These are phyloP conservation scores for Tinea trinotella DNA, from an alignment of 2,888 invertebrate species.

Conservation along the genomic window DNA sequence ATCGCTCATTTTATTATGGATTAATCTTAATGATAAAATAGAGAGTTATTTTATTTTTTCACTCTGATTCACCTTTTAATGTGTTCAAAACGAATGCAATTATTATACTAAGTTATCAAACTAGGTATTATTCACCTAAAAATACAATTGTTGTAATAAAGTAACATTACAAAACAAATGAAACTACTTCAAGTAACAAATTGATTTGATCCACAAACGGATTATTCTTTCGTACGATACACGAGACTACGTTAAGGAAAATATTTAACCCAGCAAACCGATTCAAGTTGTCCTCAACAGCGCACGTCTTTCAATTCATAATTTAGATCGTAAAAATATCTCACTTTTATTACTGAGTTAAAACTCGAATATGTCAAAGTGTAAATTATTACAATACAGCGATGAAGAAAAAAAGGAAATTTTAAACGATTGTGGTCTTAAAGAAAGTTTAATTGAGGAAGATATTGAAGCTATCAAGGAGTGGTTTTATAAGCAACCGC, in stretches of 20 bases:
- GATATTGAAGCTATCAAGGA: conserved; percentile 47
- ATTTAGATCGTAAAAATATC: not conserved
- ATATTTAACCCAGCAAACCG: not conserved
- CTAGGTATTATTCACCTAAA: no score
- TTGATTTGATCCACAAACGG: no score
- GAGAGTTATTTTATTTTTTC: no score
- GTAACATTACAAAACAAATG: no score
- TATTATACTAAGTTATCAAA: no score
- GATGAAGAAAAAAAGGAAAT: conserved; percentile 13
- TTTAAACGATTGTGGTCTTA: conserved; percentile 15
- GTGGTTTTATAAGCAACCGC: conserved; percentile 51
- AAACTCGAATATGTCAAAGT: not conserved
- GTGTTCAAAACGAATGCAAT: no score
- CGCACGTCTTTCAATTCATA: not conserved
- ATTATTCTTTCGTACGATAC: no score
- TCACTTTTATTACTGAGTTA: not conserved
- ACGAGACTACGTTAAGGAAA: not conserved
- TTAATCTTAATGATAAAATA: no score
- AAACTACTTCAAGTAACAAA: no score
- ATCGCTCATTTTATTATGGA: no score
- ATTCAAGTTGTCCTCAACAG: not conserved
- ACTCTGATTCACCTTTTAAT: no score
- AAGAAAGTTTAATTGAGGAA: conserved; percentile 28
- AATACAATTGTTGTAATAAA: no score
- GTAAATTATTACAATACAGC: not conserved